Base-by-base conservation (phyloP, 2,113 vertebrate genomes). In the Chionodraco myersi region DNA sequence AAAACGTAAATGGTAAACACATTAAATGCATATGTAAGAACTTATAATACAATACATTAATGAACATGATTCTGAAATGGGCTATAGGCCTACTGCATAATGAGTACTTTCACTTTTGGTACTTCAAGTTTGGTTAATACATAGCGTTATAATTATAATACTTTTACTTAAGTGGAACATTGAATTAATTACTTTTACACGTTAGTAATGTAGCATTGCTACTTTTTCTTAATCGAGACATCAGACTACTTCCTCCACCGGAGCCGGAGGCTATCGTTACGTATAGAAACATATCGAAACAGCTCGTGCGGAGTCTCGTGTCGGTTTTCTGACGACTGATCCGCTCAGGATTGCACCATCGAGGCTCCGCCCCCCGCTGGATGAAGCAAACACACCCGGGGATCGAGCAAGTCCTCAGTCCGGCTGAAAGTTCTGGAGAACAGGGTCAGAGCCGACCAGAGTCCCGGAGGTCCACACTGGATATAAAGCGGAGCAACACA, bases 291-390 rank as follows among this genome's bases (percentile, higher is more conserved):
- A 7, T 51, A 44, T 6, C 1, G 59, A 63, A 48, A 63, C 44
- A 6, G n/a, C 11, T 15, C 11, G 36, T 34, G 59, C 8, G 45
- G 11, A 10, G 72, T 58, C 57, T 34, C 61, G 34, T 72, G 72
- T 53, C 15, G 2, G n/a, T 45, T 64, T 59, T 85, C 84, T 92
- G 91, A 92, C 77, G 89, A 89, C 47, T n/a, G 75, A 64, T 65
- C 86, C 0, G 52, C 54, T 52, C 60, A 0, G 57, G 71, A 84
- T 93, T 93, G 92, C 92, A 92, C 75, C 92, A 93, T 83, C 72
- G 6, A 64, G 15, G 48, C 83, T 2, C 90, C 92, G 86, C 92
- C 92, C 75, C 54, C 45, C 45, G 8, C 30, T 0, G 12, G 23
- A 44, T 89, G 89, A 82, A 79, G 71, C 72, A 75, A 86, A 82